These are phyloP conservation scores for Zaprionus ornatus DNA, from an alignment of 1,140 invertebrate species.

Conservation along the genomic window DNA sequence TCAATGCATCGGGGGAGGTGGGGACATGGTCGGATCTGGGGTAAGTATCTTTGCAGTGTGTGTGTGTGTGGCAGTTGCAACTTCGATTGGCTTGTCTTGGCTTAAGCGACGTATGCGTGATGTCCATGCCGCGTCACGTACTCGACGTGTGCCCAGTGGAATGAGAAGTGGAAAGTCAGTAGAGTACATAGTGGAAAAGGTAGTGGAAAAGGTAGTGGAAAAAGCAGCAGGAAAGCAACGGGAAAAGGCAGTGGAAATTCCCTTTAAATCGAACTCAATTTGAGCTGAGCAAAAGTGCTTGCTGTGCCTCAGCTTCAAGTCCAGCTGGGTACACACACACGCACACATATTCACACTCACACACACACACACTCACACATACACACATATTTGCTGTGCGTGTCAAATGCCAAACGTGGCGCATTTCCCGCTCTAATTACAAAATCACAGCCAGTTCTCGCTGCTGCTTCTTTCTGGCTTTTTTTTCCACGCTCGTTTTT, in stretches of 20 bases:
- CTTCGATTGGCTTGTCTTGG: slow-evolving; percentile 33
- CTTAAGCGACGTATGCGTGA: slow-evolving; percentile 52
- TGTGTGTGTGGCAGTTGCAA: slow-evolving; percentile 1
- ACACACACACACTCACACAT: slow-evolving; percentile 12
- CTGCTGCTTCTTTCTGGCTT: neutral
- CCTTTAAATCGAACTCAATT: neutral
- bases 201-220: too few species aligned
- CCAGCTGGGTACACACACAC: slow-evolving; percentile 1
- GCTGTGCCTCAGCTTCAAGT: neutral
- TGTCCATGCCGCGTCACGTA: slow-evolving; percentile 47
- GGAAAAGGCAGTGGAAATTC: too few species aligned
- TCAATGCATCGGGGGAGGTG: slow-evolving; percentile 10
- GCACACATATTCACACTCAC: neutral
- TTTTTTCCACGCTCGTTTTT: slow-evolving; percentile 41
- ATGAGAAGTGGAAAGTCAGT: neutral
- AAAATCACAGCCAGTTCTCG: slow-evolving; percentile 48
- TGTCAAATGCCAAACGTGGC: slow-evolving; percentile 71
- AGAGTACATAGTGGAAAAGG: neutral
- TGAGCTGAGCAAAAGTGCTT: neutral
- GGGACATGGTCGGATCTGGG: neutral
- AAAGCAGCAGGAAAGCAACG: too few species aligned
- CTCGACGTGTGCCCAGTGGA: slow-evolving; percentile 1
- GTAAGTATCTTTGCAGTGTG: slow-evolving; percentile 20
- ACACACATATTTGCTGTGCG: slow-evolving; percentile 61
- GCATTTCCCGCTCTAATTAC: slow-evolving; percentile 70